Percentiles rank a stretch among this genome's conserved stretches.
phyloP scores from a whole-genome alignment of 2,113 vertebrate species.

The Hippolais icterina region DNA sequence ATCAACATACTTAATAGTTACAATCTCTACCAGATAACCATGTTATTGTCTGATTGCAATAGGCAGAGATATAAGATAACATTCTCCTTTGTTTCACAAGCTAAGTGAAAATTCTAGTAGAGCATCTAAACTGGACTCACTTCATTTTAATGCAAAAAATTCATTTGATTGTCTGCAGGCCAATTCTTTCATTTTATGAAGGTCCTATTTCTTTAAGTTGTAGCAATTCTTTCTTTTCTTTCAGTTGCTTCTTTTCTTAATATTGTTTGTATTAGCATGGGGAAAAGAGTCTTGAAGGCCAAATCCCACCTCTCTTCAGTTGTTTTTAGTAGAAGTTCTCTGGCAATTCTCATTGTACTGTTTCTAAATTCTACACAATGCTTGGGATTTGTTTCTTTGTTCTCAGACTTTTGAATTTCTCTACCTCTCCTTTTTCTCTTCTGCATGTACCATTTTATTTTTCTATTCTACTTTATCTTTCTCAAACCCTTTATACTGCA shows the following conservation, averaged over 20 bases:
- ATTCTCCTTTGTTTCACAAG: not conserved
- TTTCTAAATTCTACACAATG: not conserved
- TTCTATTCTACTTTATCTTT: not conserved
- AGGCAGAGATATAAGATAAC: not conserved
- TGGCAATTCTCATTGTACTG: not conserved
- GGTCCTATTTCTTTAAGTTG: not conserved
- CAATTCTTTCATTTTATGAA: not conserved
- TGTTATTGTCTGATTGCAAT: not conserved
- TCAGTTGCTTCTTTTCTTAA: not conserved
- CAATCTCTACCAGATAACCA: not conserved
- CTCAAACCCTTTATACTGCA: not conserved
- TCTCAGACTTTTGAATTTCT: not conserved
- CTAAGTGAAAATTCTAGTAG: not conserved
- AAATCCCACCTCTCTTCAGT: not conserved
- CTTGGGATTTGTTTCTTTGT: not conserved
- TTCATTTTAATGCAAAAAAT: not conserved
- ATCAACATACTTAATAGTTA: not conserved
- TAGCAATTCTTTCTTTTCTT: not conserved
- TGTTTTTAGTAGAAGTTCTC: not conserved
- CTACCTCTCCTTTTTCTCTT: not conserved
- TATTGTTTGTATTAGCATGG: not conserved
- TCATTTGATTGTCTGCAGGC: fast-evolving
- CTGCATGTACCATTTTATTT: not conserved
- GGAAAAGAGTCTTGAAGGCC: not conserved
- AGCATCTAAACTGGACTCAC: not conserved